These are phyloP conservation scores for Nanorana parkeri DNA, from an alignment of 2,113 vertebrate species.

Conservation along the genomic window DNA sequence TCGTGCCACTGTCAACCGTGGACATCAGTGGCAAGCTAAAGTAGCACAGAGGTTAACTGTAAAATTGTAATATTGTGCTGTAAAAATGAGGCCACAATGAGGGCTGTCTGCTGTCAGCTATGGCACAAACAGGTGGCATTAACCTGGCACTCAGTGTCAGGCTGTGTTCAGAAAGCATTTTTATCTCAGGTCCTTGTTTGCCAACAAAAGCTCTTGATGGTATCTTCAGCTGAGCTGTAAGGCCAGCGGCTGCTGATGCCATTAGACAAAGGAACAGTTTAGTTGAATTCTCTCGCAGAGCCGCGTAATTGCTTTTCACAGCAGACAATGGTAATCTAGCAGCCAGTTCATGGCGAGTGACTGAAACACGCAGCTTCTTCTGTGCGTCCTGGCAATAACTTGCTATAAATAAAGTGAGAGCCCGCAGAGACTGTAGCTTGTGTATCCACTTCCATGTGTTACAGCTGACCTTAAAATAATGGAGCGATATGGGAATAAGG, in stretches of 20 bases:
- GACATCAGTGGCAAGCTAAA: background rate
- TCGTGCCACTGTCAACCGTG: no score
- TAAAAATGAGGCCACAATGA: background rate
- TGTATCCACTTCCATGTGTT: background rate
- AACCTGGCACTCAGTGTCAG: background rate
- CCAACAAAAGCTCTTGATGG: constrained; percentile 17
- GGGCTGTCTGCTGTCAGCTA: background rate
- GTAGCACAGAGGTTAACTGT: background rate
- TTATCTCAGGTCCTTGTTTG: constrained; percentile 5
- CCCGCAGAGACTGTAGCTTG: background rate
- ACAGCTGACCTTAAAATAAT: constrained; percentile 17
- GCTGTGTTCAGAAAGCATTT: background rate
- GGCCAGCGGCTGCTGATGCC: constrained; percentile 17
- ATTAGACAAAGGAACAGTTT: constrained; percentile 25
- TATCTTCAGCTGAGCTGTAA: background rate
- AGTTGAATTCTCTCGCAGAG: constrained; percentile 24
- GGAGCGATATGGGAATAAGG: constrained; percentile 11
- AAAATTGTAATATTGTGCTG: no score
- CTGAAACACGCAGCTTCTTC: constrained; percentile 5
- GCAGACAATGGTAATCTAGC: constrained; percentile 32
- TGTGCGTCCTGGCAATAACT: background rate
- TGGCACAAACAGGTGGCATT: background rate
- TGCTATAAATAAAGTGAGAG: constrained; percentile 26
- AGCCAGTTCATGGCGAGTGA: background rate
- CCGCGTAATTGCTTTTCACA: constrained; percentile 37